A percentile compares a stretch with the other conserved stretches of the same genome.
Conservation (phyloP, 2,888 invertebrate species). For the Scaptomyza tumidula region DNA sequence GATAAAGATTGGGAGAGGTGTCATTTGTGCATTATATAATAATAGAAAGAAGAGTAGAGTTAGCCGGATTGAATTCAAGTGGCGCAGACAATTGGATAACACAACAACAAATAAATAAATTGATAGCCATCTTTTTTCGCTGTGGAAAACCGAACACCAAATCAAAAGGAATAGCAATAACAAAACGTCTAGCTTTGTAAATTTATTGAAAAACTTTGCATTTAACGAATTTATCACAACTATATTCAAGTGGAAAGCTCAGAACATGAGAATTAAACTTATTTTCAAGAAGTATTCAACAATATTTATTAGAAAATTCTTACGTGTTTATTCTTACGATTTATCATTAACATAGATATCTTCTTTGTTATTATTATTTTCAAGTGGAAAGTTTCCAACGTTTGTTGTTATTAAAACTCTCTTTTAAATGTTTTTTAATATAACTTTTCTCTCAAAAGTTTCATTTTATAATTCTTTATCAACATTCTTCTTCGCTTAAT, state of each 20-base stretch:
- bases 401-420: too few relatives aligned
- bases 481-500: background rate
- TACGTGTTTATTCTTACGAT: too few relatives aligned
- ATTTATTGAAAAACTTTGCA: too few relatives aligned
- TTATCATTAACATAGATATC: too few relatives aligned
- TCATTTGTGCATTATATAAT: slow-evolving; percentile 35
- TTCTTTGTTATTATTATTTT: too few relatives aligned
- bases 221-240: background rate
- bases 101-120: slow-evolving; percentile 21
- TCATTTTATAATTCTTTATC: background rate
- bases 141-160: too few relatives aligned
- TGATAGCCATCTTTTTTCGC: slow-evolving; percentile 20
- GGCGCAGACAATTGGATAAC: slow-evolving; percentile 51
- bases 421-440: too few relatives aligned
- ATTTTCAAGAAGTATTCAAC: too few relatives aligned
- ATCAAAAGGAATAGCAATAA: too few relatives aligned
- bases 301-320: too few relatives aligned
- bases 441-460: background rate
- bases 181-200: too few relatives aligned
- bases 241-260: slow-evolving; percentile 15
- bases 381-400: too few relatives aligned
- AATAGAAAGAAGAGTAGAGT: slow-evolving; percentile 5
- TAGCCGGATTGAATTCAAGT: slow-evolving; percentile 44
- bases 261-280: background rate
- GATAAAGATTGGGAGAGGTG: background rate